Conservation (phyloP, 2,888 invertebrate genomes). For the Tanytarsus gracilentus region DNA sequence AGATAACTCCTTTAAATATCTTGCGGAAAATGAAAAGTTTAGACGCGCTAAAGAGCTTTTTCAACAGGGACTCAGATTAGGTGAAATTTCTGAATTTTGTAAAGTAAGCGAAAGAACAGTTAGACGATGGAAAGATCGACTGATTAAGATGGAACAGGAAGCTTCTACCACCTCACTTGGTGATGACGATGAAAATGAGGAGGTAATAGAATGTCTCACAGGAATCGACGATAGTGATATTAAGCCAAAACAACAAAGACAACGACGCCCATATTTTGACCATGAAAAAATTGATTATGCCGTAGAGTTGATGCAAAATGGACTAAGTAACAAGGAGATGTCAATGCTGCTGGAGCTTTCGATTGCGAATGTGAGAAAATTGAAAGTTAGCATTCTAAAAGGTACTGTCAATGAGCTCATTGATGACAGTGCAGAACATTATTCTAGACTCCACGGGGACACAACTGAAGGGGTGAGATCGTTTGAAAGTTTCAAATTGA, state of each 20-base stretch:
- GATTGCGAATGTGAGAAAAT: constrained; percentile 17
- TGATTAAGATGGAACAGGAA: background rate
- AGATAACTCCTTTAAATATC: constrained; percentile 5
- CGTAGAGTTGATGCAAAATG: constrained; percentile 14
- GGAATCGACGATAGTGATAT: background rate
- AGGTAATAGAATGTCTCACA: background rate
- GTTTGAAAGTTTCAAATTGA: background rate
- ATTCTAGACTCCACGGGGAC: background rate
- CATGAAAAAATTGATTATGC: constrained; percentile 18
- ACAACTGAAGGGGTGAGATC: background rate
- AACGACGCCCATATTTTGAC: background rate
- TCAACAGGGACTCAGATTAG: background rate
- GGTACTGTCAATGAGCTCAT: constrained; percentile 20
- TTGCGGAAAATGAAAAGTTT: background rate
- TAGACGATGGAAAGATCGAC: constrained; percentile 20
- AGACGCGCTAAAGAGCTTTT: constrained; percentile 13
- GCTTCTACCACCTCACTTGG: background rate
- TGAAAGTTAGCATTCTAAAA: constrained; percentile 6
- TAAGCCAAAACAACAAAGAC: background rate
- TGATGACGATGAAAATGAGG: background rate
- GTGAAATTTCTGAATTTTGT: constrained; percentile 7
- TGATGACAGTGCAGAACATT: constrained; percentile 23
- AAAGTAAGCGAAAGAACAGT: constrained; percentile 20
- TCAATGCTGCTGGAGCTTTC: constrained; percentile 16
- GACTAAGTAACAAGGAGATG: constrained; percentile 22